Evolutionary conservation across 2,888 invertebrate species (phyloP), one percentile per base, ranked within the genome.

Genomic region (Protodeltote pygarga): DNA sequence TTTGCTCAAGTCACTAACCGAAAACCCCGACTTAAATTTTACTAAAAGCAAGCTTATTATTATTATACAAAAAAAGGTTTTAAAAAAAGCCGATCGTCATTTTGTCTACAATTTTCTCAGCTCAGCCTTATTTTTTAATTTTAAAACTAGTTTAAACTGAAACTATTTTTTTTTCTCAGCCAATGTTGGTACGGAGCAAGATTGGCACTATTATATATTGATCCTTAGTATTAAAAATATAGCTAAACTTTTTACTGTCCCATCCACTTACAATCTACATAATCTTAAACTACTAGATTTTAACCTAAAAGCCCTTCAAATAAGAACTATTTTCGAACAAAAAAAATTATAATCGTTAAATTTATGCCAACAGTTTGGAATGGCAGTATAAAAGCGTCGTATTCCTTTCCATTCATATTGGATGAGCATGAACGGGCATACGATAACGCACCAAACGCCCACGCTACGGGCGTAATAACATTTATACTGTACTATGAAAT

Each of bases 331-430:
- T 49, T 44, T 44, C 32, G 44, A 25, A 29, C 17, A 27, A 48
- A 48, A 52, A 40, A 13, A 25, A 21, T 31, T 47, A 37, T 48
- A 37, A 33, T 60, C 57, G 41, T 70, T 64, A 77, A 75, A 48
- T 73, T 75, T 68, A 73, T 68, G 66, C 52, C 57, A 65, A 60
- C 59, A 65, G 60, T 61, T 62, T 61, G 46, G 53, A 62, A 55
- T 48, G 51, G 48, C 32, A 53, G 42, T 73, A 67, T 60, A 65
- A 70, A 67, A 60, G 51, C 62, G 60, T 65, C 57, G 57, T 64
- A 47, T 63, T 70, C 63, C 65, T 59, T 68, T 62, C 46, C 75
- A 76, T 81, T 79, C 77, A 83, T 80, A 75, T 76, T 77, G 72
- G 68, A 83, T 71, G 69, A 71, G 66, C 41, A 62, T 73, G 68